Base-by-base conservation (phyloP, 2,113 vertebrate genomes). In the Cricetomys ansorgei region DNA sequence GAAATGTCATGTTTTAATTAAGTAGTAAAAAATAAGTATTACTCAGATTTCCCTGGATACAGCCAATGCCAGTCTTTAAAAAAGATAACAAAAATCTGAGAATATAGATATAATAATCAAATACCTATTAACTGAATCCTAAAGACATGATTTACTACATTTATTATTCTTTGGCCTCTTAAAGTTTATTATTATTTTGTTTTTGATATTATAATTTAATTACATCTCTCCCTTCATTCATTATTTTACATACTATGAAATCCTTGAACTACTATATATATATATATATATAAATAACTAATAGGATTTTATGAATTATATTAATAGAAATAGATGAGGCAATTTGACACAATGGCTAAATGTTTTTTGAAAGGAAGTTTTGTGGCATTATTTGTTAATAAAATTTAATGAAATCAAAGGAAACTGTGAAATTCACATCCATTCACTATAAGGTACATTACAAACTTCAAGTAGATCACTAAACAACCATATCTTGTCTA, bases 31-130 rank as follows among this genome's bases (percentile, higher is more conserved):
- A 96, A 88, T 16, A 94, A 72, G 27, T 93, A 94, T 77, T 21
- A 88, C 43, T 97, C 1, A 48, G 64, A 95, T 77, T 94, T 91
- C 25, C 72, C 65, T 89, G 53, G 12, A 95, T 45, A 95, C 15
- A 73, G 48, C 34, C 3, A 93, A 96, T 89, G 89, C 17, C 89
- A 37, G 40, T 70, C 94, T 91, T 91, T 48, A 77, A 85, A 94
- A 17, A 95, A 94, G 69, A 88, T 94, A 88, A 94, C 64, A 92
- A 92, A 93, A 95, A 93, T 55, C 50, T 92, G 45, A 96, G 62
- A 94, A 72, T 53, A 87, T 12, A 88, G 21, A 72, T 97, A 86
- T 1, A 72, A 92, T 19, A 94, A 95, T 88, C 57, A 97, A 31
- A 75, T 93, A 94, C 29, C 21, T 92, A 96, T 76, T 93, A 93